These are phyloP conservation scores for Tridacna gigas DNA, from an alignment of 2,888 invertebrate species.

Conservation along the genomic window DNA sequence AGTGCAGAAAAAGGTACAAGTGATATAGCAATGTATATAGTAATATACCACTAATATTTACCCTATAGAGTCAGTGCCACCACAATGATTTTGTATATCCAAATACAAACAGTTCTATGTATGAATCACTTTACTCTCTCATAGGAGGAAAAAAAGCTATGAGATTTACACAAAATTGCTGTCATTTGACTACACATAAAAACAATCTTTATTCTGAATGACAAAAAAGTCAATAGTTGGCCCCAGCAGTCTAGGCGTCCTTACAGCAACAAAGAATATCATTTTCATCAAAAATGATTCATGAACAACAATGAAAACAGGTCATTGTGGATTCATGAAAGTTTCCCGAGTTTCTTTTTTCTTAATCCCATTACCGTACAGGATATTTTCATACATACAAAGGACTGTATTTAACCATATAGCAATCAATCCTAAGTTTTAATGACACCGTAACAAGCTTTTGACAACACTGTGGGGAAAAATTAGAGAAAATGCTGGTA, in stretches of 20 bases:
- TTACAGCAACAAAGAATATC: slow-evolving; percentile 45
- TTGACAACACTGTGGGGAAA: no score
- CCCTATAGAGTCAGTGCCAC: no score
- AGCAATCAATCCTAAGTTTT: no score
- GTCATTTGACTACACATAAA: slow-evolving; percentile 29
- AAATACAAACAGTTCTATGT: no score
- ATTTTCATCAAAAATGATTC: slow-evolving; percentile 51
- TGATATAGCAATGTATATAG: no score
- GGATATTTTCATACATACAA: no score
- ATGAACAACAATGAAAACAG: slow-evolving; percentile 38
- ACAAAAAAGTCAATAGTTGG: slow-evolving; percentile 32
- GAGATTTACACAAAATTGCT: slow-evolving; percentile 25
- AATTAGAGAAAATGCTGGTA: no score
- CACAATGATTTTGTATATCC: no score
- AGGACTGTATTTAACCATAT: no score
- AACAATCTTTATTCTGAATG: slow-evolving; percentile 23
- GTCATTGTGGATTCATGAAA: slow-evolving; percentile 46
- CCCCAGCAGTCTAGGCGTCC: slow-evolving; percentile 6
- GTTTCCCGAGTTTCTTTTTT: not conserved
- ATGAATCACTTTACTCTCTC: slow-evolving; percentile 23
- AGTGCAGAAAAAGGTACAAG: no score
- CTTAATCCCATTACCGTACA: not conserved
- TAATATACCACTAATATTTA: no score
- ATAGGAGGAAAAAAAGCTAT: not conserved
- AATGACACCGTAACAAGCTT: no score